Conservation (phyloP, 2,888 invertebrate genomes). For the Lycophotia porphyrea region DNA sequence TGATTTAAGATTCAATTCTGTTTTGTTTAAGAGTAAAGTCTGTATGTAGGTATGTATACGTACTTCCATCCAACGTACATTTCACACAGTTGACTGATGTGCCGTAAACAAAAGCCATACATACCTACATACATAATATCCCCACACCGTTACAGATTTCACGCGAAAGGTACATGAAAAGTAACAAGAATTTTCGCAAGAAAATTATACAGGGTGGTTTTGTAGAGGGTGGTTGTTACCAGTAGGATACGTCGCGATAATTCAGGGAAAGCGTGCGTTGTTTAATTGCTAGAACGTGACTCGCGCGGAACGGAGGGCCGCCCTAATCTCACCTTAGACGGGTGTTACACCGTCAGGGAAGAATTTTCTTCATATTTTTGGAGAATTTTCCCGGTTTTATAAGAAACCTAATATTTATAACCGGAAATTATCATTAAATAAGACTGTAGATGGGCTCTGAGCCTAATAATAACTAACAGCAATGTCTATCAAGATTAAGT, state of each 20-base stretch:
- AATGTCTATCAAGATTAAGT: background rate
- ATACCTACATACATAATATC: background rate
- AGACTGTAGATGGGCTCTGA: background rate
- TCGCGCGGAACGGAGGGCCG: constrained; percentile 43
- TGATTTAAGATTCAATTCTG: background rate
- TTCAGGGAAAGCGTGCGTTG: constrained; percentile 53
- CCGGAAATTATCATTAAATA: background rate
- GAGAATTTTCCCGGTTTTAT: background rate
- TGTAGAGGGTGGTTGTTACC: constrained; percentile 5
- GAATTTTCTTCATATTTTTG: background rate
- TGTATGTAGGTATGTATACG: background rate
- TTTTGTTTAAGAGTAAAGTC: background rate
- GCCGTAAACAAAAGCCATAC: constrained; percentile 9
- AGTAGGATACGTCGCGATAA: constrained; percentile 52
- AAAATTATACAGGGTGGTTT: constrained; percentile 32
- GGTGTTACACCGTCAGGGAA: constrained; percentile 1
- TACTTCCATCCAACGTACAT: background rate
- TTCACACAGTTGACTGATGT: background rate
- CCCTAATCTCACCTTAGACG: constrained; percentile 42
- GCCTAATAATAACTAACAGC: background rate
- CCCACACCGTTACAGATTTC: background rate
- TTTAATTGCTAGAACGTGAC: constrained; percentile 74
- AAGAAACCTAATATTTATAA: background rate
- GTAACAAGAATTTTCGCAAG: constrained; percentile 19
- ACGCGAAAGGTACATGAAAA: constrained; percentile 12